Evolutionary conservation across 1,140 invertebrate genomes (phyloP).

Genomic region (Euborellia annulipes): DNA sequence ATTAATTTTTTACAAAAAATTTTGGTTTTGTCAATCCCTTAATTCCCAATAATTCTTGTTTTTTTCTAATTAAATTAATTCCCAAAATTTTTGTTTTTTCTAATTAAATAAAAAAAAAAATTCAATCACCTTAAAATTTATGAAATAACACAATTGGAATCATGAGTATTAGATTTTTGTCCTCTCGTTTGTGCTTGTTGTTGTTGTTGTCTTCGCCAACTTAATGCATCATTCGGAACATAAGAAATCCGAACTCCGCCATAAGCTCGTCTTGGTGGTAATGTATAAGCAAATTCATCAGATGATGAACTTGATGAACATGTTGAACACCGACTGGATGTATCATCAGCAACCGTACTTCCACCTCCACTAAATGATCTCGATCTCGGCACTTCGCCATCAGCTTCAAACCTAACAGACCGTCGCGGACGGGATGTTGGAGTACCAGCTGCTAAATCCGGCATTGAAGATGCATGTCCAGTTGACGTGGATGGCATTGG

Average conservation of each 20-base stretch:
- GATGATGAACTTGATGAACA: conserved; percentile 71
- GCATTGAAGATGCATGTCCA: conserved; percentile 45
- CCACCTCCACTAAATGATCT: background rate
- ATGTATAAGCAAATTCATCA: conserved; percentile 63
- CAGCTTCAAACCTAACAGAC: too few species aligned
- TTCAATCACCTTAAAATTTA: too few species aligned
- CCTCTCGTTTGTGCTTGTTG: conserved; percentile 24
- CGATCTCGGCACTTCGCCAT: too few species aligned
- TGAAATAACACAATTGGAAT: too few species aligned
- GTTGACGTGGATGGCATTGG: conserved; percentile 9
- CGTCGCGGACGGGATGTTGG: conserved; percentile 16
- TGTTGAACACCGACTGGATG: conserved; percentile 65
- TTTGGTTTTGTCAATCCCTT: too few species aligned
- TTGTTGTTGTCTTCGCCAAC: conserved; percentile 51
- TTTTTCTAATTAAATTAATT: too few species aligned
- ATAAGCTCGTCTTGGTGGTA: conserved; percentile 63
- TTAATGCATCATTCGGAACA: conserved; percentile 74
- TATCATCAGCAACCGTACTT: conserved; percentile 27
- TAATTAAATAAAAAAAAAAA: too few species aligned
- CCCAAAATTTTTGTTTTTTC: too few species aligned
- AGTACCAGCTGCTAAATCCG: conserved; percentile 32
- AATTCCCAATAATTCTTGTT: too few species aligned
- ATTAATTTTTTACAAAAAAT: too few species aligned
- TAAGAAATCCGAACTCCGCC: conserved; percentile 76
- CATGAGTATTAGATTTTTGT: background rate